phyloP scores from a whole-genome alignment of 2,888 invertebrate species.

The Acleris cristana region DNA sequence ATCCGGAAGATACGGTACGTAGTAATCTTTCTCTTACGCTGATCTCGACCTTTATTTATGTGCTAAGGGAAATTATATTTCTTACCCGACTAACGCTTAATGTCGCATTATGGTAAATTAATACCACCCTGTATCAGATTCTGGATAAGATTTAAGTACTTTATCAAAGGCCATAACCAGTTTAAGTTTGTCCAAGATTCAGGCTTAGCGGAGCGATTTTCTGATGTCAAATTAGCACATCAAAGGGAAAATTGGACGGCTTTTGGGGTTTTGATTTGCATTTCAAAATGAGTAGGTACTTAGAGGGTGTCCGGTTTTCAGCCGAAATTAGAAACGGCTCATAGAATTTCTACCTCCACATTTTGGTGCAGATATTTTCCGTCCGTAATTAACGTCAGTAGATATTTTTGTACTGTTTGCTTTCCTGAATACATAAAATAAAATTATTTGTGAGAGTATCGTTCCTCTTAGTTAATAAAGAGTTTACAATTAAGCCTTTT shows the following conservation, averaged over 20 bases:
- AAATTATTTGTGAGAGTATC: too few relatives aligned
- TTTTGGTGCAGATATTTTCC: slow-evolving; percentile 15
- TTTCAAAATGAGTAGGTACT: slow-evolving; percentile 69
- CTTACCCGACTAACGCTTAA: slow-evolving; percentile 39
- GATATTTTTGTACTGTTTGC: not conserved
- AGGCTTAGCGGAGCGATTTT: slow-evolving; percentile 55
- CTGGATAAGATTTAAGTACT: slow-evolving; percentile 21
- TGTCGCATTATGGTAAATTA: slow-evolving; percentile 41
- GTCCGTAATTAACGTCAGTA: not conserved
- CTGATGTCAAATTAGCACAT: slow-evolving; percentile 75
- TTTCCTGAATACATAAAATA: not conserved
- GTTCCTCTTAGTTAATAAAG: too few relatives aligned
- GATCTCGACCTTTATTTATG: slow-evolving; percentile 57
- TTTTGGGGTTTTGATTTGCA: slow-evolving; percentile 76
- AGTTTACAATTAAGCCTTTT: too few relatives aligned
- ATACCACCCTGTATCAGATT: slow-evolving; percentile 24
- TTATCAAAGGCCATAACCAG: slow-evolving; percentile 30
- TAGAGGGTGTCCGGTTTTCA: slow-evolving; percentile 13
- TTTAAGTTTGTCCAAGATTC: slow-evolving; percentile 37
- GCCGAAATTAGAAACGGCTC: slow-evolving; percentile 17
- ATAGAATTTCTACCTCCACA: slow-evolving; percentile 11
- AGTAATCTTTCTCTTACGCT: slow-evolving; percentile 52
- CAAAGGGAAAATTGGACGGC: slow-evolving; percentile 68
- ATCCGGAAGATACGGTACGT: slow-evolving; percentile 49
- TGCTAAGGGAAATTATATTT: slow-evolving; percentile 49